Conservation (phyloP, 2,113 vertebrate genomes). For the Gadus macrocephalus region DNA sequence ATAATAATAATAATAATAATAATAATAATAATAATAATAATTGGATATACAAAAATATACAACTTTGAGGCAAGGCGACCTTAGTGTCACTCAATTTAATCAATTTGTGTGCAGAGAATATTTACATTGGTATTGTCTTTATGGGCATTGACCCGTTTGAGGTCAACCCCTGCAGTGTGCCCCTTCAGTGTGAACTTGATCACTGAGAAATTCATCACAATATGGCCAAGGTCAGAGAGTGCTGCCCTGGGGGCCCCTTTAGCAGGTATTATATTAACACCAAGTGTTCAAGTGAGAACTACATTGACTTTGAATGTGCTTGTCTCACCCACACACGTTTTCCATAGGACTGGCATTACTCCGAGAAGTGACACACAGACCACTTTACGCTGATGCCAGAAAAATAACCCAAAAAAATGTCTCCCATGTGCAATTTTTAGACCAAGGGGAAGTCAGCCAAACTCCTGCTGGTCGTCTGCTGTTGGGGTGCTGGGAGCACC, state of each 20-base stretch:
- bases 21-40: too few relatives aligned
- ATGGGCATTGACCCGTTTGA: conserved; percentile 41
- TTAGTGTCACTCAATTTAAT: background rate
- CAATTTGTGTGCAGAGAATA: conserved; percentile 7
- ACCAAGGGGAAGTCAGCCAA: conserved; percentile 25
- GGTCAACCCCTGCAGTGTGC: conserved; percentile 32
- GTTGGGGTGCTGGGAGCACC: conserved; percentile 38
- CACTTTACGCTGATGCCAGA: conserved; percentile 46
- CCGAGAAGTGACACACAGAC: conserved; percentile 27
- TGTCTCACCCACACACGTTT: conserved; percentile 19
- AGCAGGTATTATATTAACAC: conserved; percentile 48
- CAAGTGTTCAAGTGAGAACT: conserved; percentile 23
- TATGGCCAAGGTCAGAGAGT: conserved; percentile 31
- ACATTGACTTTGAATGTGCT: conserved; percentile 47
- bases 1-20: too few relatives aligned
- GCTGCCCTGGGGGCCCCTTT: conserved; percentile 37
- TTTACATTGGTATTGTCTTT: conserved; percentile 40
- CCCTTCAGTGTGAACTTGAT: conserved; percentile 37
- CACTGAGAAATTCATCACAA: conserved; percentile 47
- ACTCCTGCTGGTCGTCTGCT: conserved; percentile 52
- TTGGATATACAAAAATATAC: too few relatives aligned
- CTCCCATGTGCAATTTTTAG: conserved; percentile 11
- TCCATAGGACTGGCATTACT: conserved; percentile 25
- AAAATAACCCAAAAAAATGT: background rate
- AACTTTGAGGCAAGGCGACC: too few relatives aligned